These are phyloP conservation scores for Laticauda laticaudata DNA, from an alignment of 2,113 vertebrate species.

Conservation along the genomic window DNA sequence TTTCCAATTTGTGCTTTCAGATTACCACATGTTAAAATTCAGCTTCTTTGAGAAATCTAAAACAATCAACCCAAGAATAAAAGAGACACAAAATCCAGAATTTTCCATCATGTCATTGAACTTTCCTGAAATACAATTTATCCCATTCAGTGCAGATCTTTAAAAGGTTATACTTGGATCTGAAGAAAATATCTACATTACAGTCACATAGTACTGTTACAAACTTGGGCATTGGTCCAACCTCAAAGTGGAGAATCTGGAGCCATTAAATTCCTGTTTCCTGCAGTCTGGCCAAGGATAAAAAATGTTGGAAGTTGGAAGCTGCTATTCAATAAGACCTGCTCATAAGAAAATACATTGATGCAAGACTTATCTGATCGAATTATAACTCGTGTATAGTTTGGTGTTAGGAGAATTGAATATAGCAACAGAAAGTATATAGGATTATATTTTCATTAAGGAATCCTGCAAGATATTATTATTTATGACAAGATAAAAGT, in stretches of 20 bases:
- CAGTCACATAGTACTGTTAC: background rate
- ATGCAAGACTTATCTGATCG: background rate
- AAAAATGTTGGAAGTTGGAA: background rate
- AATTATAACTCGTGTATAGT: background rate
- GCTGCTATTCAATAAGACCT: background rate
- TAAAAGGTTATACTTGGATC: background rate
- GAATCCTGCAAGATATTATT: conserved; percentile 5
- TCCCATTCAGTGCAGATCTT: background rate
- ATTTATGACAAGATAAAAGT: background rate
- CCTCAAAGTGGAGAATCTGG: background rate
- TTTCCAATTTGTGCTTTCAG: background rate
- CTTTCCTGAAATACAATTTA: background rate
- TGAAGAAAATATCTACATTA: background rate
- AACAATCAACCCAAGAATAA: background rate
- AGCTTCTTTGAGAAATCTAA: background rate
- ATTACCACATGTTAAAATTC: background rate
- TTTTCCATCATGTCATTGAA: background rate
- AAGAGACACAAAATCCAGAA: background rate
- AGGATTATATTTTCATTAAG: conserved; percentile 20
- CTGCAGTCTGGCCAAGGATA: background rate
- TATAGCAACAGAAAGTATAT: background rate
- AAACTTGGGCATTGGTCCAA: background rate
- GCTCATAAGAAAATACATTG: background rate
- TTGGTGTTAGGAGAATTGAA: background rate
- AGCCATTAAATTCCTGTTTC: background rate